Evolutionary conservation across 2,888 invertebrate species (phyloP), one percentile per base, ranked within the genome.

Genomic region (Molorchus minor): DNA sequence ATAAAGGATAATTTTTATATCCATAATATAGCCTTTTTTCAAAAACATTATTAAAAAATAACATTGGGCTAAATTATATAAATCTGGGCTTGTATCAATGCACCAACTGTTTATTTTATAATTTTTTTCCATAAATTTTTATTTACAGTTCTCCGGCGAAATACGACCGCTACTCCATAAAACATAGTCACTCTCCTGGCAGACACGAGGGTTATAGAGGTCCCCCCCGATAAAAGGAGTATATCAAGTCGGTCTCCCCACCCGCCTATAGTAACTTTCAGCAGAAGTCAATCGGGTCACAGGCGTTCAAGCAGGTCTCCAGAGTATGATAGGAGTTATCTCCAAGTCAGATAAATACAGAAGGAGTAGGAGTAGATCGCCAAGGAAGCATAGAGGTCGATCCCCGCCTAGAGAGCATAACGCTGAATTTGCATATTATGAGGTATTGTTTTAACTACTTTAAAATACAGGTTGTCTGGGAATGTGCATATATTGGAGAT

Each of bases 351-450:
- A 47, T 21, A 44, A 30, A 8, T 17, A 12, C 2, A 56, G 56
- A 16, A 46, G 58, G 30, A 59, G 58, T 1, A 30, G 49, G 33
- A 64, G 57, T n/a, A 25, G 55, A 30, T 47, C 56, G 8, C 49
- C 55, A 2, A 44, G 44, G 12, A 45, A 33, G 12, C 30, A 13
- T 8, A 59, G 51, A 3, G 44, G 58, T 45, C 45, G 45, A n/a
- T 40, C 59, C 8, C 60, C 51, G 0, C 56, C 36, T 7, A 35
- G 49, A 12, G 43, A 47, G n/a, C 33, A 41, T 1, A 20, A 41
- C 25, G 2, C 49, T 2, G 58, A 53, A 35, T 61, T 38, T 41
- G 55, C 55, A n/a, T 59, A 51, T 55, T 55, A 55, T n/a, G 59
- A 59, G 55, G 59, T 55, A 55, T 33, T 46, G 12, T 46, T 12